These are phyloP conservation scores for Leptinotarsa defecta DNA, from an alignment of 1,140 invertebrate genomes.

Conservation along the genomic window DNA sequence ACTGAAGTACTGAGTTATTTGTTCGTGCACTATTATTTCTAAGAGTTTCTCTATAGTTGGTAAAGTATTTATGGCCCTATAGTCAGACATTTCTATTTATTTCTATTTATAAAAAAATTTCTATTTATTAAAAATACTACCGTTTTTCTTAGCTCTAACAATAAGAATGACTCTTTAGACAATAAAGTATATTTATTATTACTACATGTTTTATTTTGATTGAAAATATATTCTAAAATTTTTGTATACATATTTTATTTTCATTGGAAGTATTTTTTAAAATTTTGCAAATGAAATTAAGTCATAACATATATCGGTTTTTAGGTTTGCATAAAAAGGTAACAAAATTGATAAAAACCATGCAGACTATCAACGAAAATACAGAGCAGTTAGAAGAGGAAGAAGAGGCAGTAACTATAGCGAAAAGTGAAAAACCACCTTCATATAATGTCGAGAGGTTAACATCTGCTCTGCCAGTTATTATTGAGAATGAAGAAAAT, in stretches of 20 bases:
- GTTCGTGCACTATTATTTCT: constrained; percentile 2
- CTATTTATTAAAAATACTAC: no score
- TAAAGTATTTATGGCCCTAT: no score
- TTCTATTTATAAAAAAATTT: no score
- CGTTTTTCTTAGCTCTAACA: no score
- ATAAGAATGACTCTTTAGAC: no score
- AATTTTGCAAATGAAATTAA: no score
- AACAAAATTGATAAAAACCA: constrained; percentile 36
- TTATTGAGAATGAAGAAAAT: constrained; percentile 42
- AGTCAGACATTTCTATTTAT: no score
- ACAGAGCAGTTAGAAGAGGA: constrained; percentile 32
- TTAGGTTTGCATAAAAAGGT: constrained; percentile 14
- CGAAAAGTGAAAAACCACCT: background rate
- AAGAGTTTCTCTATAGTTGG: background rate
- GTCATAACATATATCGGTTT: background rate
- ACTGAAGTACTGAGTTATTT: constrained; percentile 10
- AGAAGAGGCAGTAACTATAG: constrained; percentile 24
- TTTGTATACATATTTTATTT: background rate
- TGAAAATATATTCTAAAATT: background rate
- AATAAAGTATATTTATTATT: no score
- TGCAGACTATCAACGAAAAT: constrained; percentile 44
- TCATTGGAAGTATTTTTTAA: background rate
- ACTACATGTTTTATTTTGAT: background rate
- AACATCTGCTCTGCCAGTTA: constrained; percentile 33
- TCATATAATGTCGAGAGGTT: background rate